Conservation (phyloP, 2,888 invertebrate genomes). For the Lobophora halterata region DNA sequence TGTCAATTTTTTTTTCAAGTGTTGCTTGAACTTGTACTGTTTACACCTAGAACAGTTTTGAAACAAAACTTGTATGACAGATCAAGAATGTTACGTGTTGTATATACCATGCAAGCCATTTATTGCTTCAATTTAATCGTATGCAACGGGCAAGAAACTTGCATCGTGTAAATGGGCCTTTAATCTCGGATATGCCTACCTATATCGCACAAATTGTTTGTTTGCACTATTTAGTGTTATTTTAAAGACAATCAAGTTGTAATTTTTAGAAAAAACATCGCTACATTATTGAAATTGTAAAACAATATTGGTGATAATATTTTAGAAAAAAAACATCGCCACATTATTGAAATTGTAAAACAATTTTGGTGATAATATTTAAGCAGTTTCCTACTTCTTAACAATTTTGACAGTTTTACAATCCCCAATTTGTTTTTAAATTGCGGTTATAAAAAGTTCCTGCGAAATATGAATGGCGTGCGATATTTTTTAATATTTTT, state of each 20-base stretch:
- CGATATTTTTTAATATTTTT: too few species aligned
- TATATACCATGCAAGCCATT: too few species aligned
- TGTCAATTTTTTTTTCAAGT: too few species aligned
- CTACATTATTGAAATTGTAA: constrained; percentile 1
- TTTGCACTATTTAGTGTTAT: constrained; percentile 3
- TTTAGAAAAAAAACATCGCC: constrained; percentile 5
- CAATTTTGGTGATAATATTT: neutral
- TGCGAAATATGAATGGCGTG: too few species aligned
- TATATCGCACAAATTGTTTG: constrained; percentile 12
- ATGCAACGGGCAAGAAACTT: too few species aligned
- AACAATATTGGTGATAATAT: neutral
- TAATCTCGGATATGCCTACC: too few species aligned
- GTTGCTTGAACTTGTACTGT: too few species aligned
- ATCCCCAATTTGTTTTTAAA: constrained; percentile 5
- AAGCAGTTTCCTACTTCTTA: neutral
- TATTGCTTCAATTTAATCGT: too few species aligned
- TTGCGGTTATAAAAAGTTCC: constrained; percentile 1
- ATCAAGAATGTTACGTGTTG: too few species aligned
- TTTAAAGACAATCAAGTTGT: neutral
- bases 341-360: constrained; percentile 1
- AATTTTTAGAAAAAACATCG: constrained; percentile 6
- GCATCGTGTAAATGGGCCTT: too few species aligned
- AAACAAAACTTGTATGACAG: too few species aligned
- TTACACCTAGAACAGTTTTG: too few species aligned
- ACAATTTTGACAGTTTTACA: constrained; percentile 20